Base-by-base conservation (phyloP, 2,888 invertebrate genomes). In the Perithous albicinctus region DNA sequence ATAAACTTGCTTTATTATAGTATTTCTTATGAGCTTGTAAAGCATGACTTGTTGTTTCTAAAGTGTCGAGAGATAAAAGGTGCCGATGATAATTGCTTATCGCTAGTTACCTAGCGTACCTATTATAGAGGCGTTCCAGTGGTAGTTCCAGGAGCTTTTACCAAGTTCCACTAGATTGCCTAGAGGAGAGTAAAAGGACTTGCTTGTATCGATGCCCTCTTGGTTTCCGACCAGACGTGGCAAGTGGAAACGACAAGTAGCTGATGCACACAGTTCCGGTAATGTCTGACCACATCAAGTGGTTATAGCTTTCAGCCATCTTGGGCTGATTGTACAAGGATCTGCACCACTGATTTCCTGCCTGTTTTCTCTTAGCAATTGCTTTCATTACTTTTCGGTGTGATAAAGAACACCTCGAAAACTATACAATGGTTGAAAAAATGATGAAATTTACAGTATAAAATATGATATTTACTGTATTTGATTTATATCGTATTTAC, bases 191-290 rank as follows among this genome's bases (percentile, higher is more conserved):
- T 41, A 18, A 46, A n/a, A n/a, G 8, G 38, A 8, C 20, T 10
- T 12, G 8, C 8, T 51, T 23, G 51, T 23, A 51, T 10, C 41
- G 26, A 23, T 70, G 29, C 41, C 56, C 54, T 18, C 29, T 70
- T 38, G 41, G 54, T 35, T 41, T 41, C 18, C 38, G 29, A 48
- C 26, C 15, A 18, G 18, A 56, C 59, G 26, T 51, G 26, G 10
- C 8, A 32, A 38, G 61, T 61, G 20, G 48, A 46, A 63, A 61
- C 23, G 61, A 7, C 32, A 64, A 64, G 66, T 66, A 32, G 48
- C 18, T 29, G n/a, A n/a, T n/a, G 4, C 15, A 1, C 29, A 18
- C 32, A 18, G 18, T 51, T 63, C 26, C 63, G 26, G 63, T 32
- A 32, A 46, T 32, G 29, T 43, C 26, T 15, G 56, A 70, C 54